Percentiles rank a stretch among this genome's conserved stretches.
phyloP scores from a whole-genome alignment of 2,113 vertebrate species.

The Planiliza haematocheilus region DNA sequence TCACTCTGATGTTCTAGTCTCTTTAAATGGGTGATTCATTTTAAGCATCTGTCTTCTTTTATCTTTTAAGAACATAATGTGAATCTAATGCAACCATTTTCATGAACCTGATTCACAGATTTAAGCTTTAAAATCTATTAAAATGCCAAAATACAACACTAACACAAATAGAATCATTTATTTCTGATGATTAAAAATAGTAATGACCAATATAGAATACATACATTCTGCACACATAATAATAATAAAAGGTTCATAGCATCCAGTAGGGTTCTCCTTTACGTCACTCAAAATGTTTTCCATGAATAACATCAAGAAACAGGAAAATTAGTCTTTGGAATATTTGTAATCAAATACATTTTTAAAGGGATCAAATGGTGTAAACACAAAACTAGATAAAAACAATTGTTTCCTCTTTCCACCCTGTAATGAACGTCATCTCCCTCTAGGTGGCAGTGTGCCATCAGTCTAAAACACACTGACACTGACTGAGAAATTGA shows the following conservation, averaged over 20 bases:
- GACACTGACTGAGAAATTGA: no score
- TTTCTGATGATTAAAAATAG: conserved; percentile 60
- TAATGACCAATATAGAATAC: conserved; percentile 29
- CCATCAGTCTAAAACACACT: background rate
- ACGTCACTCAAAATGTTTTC: no score
- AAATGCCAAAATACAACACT: background rate
- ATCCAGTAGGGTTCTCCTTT: no score
- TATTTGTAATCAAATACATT: background rate
- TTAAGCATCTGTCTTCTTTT: no score
- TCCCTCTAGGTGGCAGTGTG: conserved; percentile 32
- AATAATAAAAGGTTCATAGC: conserved; percentile 8
- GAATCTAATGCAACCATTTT: no score
- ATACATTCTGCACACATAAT: conserved; percentile 21
- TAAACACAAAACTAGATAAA: background rate
- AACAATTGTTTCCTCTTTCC: background rate
- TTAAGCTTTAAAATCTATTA: no score
- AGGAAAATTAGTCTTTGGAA: background rate
- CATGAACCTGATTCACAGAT: no score
- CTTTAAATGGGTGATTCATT: no score
- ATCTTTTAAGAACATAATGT: no score
- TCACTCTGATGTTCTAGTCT: no score
- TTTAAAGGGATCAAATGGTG: background rate
- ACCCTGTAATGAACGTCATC: conserved; percentile 12
- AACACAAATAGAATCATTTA: conserved; percentile 60
- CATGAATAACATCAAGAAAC: conserved; percentile 2